Conservation (phyloP, 1,140 invertebrate species). For the Octopus bimaculoides region DNA sequence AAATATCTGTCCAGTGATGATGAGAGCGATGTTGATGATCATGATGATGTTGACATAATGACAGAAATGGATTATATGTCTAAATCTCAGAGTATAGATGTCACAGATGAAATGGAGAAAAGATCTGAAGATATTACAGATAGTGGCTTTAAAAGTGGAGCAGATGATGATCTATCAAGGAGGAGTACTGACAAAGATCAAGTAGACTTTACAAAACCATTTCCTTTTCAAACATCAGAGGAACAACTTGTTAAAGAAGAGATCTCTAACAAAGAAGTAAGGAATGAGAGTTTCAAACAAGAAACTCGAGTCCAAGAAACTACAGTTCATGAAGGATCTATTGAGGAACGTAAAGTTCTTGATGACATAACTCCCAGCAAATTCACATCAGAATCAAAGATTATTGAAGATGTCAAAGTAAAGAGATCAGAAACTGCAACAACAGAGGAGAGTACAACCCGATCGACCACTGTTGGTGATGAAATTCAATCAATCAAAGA, state of each 20-base stretch:
- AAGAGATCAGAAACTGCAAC: neutral
- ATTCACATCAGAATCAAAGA: neutral
- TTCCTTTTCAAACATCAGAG: neutral
- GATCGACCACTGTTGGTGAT: neutral
- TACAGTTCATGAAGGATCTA: neutral
- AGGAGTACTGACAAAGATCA: neutral
- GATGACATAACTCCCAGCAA: neutral
- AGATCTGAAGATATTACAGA: too few species aligned
- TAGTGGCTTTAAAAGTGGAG: too few species aligned
- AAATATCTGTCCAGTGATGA: neutral
- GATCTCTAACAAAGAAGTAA: neutral
- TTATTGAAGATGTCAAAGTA: neutral
- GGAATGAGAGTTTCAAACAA: neutral
- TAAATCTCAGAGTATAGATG: neutral
- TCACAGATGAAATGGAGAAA: neutral
- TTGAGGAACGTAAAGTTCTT: neutral
- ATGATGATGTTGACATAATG: neutral
- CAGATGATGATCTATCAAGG: too few species aligned
- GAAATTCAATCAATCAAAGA: neutral
- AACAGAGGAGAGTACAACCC: neutral
- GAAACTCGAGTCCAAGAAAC: neutral
- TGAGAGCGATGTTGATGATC: neutral
- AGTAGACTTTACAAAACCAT: neutral
- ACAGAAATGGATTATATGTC: constrained; percentile 12
- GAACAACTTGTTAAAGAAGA: neutral